Evolutionary conservation across 2,113 vertebrate genomes (phyloP).

Genomic region (Lota lota): DNA sequence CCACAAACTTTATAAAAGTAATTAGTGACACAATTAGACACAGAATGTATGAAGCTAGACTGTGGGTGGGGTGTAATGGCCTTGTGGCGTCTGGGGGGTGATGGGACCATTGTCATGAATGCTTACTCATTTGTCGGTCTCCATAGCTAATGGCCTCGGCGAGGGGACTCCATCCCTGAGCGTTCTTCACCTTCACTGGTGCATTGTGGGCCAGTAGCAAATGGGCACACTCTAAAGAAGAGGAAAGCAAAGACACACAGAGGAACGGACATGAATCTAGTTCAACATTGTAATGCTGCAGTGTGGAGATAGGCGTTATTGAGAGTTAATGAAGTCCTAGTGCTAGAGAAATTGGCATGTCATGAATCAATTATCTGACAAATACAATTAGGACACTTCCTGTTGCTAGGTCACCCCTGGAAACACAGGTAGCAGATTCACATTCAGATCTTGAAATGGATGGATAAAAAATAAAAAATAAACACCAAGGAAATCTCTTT

Average conservation of each 20-base stretch:
- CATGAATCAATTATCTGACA: background rate
- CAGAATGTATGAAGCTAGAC: too few species aligned
- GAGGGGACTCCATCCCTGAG: constrained; percentile 99
- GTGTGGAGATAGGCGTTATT: too few species aligned
- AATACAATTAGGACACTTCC: background rate
- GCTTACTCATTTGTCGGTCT: constrained; percentile 98
- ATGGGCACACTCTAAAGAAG: constrained; percentile 92
- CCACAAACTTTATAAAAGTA: too few species aligned
- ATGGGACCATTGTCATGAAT: background rate
- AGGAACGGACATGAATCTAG: background rate
- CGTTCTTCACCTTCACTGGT: constrained; percentile 99
- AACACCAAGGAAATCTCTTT: constrained; percentile 30
- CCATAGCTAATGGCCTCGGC: constrained; percentile 99
- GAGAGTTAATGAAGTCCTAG: too few species aligned
- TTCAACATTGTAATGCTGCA: background rate
- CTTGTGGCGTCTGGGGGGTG: too few species aligned
- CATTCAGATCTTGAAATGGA: constrained; percentile 12
- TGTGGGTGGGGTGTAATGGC: too few species aligned
- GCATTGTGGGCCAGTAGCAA: constrained; percentile 98
- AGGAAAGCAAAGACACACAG: constrained; percentile 29
- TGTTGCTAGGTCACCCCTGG: background rate
- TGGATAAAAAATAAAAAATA: constrained; percentile 27
- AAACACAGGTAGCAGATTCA: background rate
- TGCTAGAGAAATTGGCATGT: background rate
- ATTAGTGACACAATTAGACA: too few species aligned